Percentiles rank a stretch among this genome's conserved stretches.
phyloP scores from a whole-genome alignment of 1,140 invertebrate species.

The Pogonognathellus flavescens region DNA sequence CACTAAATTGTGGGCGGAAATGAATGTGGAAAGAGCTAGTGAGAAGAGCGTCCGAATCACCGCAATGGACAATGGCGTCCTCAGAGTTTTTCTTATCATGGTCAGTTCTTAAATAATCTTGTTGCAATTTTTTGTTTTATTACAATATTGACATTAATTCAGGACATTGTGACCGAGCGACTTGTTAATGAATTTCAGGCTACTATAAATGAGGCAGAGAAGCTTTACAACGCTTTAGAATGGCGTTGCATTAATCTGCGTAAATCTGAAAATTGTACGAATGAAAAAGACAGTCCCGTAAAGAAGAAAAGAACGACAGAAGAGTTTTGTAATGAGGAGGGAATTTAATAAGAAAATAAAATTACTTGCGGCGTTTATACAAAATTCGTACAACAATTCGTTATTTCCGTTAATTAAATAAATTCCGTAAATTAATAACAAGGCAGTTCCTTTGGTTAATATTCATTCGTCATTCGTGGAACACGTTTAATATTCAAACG shows the following conservation, averaged over 20 bases:
- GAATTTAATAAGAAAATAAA: constrained; percentile 31
- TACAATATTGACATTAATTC: no score
- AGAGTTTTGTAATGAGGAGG: constrained; percentile 37
- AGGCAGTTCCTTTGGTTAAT: no score
- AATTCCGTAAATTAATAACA: no score
- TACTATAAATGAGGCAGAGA: constrained; percentile 82
- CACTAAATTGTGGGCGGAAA: constrained; percentile 92
- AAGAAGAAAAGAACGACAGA: constrained; percentile 13
- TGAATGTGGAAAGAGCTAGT: constrained; percentile 89
- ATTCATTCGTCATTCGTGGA: no score
- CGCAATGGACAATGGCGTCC: constrained; percentile 84
- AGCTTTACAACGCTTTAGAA: constrained; percentile 80
- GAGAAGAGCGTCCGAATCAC: constrained; percentile 89
- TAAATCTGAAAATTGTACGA: constrained; percentile 57
- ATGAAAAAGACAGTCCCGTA: constrained; percentile 27
- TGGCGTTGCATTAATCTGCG: constrained; percentile 73
- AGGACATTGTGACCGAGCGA: no score
- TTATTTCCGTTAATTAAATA: no score
- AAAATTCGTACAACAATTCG: constrained; percentile 1
- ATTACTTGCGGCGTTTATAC: constrained; percentile 1
- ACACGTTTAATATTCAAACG: no score
- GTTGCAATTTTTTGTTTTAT: no score
- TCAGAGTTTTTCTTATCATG: constrained; percentile 35
- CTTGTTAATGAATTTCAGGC: constrained; percentile 73
- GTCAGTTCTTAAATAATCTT: no score